Percentiles rank a stretch among this genome's conserved stretches.
Evolutionary conservation across 2,797 vertebrate genomes (phyloP).

Genomic region (Sus cebifrons): DNA sequence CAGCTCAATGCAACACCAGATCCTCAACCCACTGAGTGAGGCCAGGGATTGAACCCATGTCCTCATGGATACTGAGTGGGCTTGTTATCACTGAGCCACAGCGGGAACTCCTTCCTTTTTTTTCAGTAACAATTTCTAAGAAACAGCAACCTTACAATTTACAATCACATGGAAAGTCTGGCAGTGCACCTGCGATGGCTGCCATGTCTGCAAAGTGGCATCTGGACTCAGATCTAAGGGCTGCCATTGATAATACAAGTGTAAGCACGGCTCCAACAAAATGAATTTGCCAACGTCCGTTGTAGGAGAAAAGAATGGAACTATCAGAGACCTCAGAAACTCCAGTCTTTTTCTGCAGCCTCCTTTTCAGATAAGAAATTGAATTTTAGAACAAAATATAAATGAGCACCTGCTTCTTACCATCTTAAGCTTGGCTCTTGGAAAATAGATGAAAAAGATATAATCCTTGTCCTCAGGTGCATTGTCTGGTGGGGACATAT

Average conservation of each 20-base stretch:
- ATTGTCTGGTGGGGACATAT: background rate
- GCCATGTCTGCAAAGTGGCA: background rate
- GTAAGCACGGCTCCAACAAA: background rate
- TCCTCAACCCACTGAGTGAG: no score
- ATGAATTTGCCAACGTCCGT: background rate
- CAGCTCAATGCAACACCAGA: no score
- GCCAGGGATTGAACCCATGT: no score
- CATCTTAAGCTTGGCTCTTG: background rate
- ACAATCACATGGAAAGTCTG: background rate
- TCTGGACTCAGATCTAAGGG: background rate
- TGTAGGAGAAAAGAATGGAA: background rate
- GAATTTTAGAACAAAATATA: conserved; percentile 39
- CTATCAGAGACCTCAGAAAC: background rate
- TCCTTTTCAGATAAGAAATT: conserved; percentile 25
- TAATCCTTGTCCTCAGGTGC: background rate
- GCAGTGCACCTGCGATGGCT: background rate
- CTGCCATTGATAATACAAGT: background rate
- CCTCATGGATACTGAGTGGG: no score
- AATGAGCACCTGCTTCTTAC: background rate
- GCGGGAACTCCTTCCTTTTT: no score
- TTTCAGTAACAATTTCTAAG: no score
- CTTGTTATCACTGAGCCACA: no score
- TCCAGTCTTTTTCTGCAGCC: background rate
- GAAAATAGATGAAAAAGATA: background rate
- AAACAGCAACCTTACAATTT: background rate